These are phyloP conservation scores for Passer domesticus DNA, from an alignment of 2,113 vertebrate genomes.

Conservation along the genomic window DNA sequence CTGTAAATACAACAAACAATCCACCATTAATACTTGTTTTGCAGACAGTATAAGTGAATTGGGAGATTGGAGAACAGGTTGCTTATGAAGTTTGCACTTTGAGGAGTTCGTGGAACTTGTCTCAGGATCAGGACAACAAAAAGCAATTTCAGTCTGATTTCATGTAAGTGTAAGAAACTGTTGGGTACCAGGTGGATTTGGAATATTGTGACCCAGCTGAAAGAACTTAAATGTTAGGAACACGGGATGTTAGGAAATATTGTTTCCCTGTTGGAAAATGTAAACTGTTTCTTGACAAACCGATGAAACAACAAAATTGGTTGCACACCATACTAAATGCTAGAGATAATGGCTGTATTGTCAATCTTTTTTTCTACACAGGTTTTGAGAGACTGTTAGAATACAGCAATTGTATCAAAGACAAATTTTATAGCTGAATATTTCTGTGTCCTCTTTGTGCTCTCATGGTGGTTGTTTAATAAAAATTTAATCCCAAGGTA, in stretches of 20 bases:
- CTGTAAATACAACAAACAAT: constrained; percentile 51
- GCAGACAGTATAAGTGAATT: background rate
- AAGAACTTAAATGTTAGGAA: background rate
- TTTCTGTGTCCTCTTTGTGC: background rate
- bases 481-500: background rate
- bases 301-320: background rate
- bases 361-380: background rate
- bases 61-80: background rate
- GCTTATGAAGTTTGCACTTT: background rate
- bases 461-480: background rate
- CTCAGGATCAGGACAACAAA: background rate
- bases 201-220: background rate
- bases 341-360: background rate
- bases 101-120: background rate
- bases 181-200: background rate
- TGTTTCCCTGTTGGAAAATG: background rate
- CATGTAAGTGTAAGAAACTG: background rate
- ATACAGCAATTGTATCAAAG: background rate
- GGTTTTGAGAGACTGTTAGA: background rate
- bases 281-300: background rate
- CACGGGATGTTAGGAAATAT: background rate
- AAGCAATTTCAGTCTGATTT: background rate
- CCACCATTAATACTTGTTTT: constrained; percentile 28
- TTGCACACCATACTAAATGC: background rate
- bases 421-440: background rate